These are phyloP conservation scores for Tortricodes alternella DNA, from an alignment of 2,888 invertebrate species.

Conservation along the genomic window DNA sequence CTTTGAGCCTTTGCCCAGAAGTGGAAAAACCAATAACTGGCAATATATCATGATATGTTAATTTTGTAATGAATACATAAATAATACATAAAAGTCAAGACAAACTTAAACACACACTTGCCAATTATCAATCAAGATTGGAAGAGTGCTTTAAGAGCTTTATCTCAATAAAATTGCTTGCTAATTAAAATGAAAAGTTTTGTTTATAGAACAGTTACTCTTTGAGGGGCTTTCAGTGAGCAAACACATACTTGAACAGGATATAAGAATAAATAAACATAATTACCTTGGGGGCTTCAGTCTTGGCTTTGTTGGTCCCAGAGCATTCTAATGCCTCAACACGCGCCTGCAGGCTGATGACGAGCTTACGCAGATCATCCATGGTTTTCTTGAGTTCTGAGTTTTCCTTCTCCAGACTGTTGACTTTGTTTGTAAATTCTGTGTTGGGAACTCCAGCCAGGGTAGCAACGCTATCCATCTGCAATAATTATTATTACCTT, in stretches of 20 bases:
- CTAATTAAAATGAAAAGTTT: too few species aligned
- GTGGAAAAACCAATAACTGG: too few species aligned
- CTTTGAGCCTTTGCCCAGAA: too few species aligned
- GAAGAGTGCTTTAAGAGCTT: too few species aligned
- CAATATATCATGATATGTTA: too few species aligned
- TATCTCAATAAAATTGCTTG: too few species aligned
- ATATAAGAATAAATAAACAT: neutral
- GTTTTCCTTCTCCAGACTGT: slow-evolving; percentile 83
- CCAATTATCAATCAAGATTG: too few species aligned
- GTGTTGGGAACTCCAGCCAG: slow-evolving; percentile 80
- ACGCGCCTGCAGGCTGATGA: slow-evolving; percentile 73
- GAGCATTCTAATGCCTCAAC: slow-evolving; percentile 67
- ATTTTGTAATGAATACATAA: too few species aligned
- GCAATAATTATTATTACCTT: too few species aligned
- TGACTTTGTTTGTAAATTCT: slow-evolving; percentile 81
- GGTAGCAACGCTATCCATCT: slow-evolving; percentile 86
- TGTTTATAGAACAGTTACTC: too few species aligned
- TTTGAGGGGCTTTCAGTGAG: neutral
- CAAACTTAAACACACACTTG: too few species aligned
- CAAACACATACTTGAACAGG: neutral
- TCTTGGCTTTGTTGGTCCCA: slow-evolving; percentile 42
- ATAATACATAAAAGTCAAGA: too few species aligned
- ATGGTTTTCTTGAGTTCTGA: slow-evolving; percentile 74
- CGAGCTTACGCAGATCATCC: slow-evolving; percentile 69
- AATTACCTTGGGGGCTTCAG: slow-evolving; percentile 52